Base-by-base conservation (phyloP, 1,140 invertebrate species). In the Zaprionus ornatus region DNA sequence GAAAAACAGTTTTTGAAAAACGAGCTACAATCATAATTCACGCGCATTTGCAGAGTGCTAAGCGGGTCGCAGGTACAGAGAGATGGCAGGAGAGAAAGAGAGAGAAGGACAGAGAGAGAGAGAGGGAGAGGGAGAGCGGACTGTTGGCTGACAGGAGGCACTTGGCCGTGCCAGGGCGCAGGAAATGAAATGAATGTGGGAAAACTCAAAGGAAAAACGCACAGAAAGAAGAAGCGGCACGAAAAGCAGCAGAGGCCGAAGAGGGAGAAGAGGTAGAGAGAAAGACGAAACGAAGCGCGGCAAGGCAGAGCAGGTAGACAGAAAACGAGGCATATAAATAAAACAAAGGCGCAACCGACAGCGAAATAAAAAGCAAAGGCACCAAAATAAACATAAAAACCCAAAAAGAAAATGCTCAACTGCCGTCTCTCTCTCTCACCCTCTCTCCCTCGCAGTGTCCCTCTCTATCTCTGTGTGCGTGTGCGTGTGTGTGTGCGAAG, bases 1-100 rank as follows among this genome's bases (percentile, higher is more conserved):
- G 9, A 48, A 69, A 63, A 63, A 56, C 60, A n/a, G 35, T 55
- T 71, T 73, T 73, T 29, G 78, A 70, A 79, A 85, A 85, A 82
- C 80, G 80, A 79, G 82, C 82, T 77, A 88, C 83, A 87, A 88
- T 88, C 84, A 88, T 88, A 88, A 88, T 84, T 88, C 84, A 88
- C 68, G 84, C 85, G 82, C 82, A 59, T 71, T 71, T 57, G 17
- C 15, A 32, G 64, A 66, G 64, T 66, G 50, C 25, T 56, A 66
- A 54, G 23, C 23, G 55, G 45, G 19, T 50, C 45, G 45, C 45
- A 32, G 29, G 17, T 5, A 25, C 17, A 50, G n/a, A 25, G n/a
- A 32, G 59, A 59, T 19, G 50, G 65, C 27, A 29, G 45, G 54
- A 55, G 62, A 37, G 56, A 50, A 12, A 52, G 60, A 10, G 52